Evolutionary conservation across 2,888 invertebrate species (phyloP).

Genomic region (Apotomis betuletana): DNA sequence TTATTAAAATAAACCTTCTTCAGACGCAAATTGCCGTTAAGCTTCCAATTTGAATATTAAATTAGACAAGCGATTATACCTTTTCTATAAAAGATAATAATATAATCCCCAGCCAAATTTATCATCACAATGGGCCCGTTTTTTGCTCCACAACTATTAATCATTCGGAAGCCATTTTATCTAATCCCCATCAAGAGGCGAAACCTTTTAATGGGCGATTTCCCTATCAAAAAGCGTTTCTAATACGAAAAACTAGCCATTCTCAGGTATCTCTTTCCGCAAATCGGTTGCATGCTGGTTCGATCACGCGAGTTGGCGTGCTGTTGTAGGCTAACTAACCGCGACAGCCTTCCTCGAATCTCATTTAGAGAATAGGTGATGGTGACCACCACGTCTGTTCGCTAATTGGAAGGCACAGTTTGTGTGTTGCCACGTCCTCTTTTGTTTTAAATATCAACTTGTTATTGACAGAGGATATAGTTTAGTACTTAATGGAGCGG

Average conservation of each 20-base stretch:
- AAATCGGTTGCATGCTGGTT: constrained; percentile 43
- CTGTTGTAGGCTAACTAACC: constrained; percentile 39
- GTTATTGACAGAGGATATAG: too few species aligned
- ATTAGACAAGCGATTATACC: constrained; percentile 2
- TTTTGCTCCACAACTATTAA: constrained; percentile 23
- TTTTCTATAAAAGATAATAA: constrained; percentile 16
- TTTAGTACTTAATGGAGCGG: too few species aligned
- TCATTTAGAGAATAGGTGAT: constrained; percentile 33
- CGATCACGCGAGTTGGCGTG: constrained; percentile 46
- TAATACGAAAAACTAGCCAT: constrained; percentile 37
- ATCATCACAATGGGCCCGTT: constrained; percentile 12
- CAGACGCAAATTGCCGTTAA: neutral
- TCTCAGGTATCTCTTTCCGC: constrained; percentile 37
- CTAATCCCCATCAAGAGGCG: constrained; percentile 27
- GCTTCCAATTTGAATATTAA: constrained; percentile 8
- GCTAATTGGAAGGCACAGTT: constrained; percentile 29
- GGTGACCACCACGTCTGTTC: constrained; percentile 26
- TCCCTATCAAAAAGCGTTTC: constrained; percentile 26
- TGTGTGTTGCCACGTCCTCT: neutral
- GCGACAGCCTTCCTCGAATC: constrained; percentile 42
- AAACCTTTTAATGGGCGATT: constrained; percentile 34
- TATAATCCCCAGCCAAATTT: constrained; percentile 14
- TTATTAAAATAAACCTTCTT: too few species aligned
- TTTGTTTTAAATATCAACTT: neutral
- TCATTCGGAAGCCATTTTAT: constrained; percentile 20